Evolutionary conservation across 2,888 invertebrate species (phyloP).

Genomic region (Geophilus truncorum): DNA sequence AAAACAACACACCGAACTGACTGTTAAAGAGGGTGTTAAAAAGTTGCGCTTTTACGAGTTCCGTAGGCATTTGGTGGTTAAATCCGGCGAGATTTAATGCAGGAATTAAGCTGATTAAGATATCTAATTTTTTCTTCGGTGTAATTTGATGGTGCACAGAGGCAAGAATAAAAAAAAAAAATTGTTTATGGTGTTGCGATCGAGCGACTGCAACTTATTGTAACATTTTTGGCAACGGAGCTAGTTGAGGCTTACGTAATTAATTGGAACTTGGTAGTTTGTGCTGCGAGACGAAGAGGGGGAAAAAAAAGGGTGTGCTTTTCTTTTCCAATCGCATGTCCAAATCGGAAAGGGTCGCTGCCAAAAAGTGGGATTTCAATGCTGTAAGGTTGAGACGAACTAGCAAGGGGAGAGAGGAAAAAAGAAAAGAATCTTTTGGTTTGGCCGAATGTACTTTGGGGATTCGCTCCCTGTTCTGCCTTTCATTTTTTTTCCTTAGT

Average conservation of each 20-base stretch:
- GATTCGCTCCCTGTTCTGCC: conserved; percentile 10
- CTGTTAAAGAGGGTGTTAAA: background rate
- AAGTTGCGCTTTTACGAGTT: background rate
- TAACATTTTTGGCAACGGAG: conserved; percentile 9
- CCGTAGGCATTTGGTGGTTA: background rate
- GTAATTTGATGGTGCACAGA: background rate
- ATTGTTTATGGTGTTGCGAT: background rate
- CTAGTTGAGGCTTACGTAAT: background rate
- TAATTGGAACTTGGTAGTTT: conserved; percentile 22
- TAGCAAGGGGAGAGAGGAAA: background rate
- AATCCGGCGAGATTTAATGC: background rate
- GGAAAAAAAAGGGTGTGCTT: background rate
- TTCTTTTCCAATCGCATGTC: conserved; percentile 9
- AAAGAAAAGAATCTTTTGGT: background rate
- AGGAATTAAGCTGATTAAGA: background rate
- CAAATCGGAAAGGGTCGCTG: conserved; percentile 19
- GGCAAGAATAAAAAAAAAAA: background rate
- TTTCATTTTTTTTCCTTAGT: background rate
- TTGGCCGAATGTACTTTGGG: conserved; percentile 16
- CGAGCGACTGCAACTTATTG: background rate
- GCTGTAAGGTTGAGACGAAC: conserved; percentile 22
- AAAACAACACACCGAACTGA: background rate
- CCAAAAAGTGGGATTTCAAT: conserved; percentile 21
- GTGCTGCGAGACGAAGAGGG: background rate
- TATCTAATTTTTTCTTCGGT: background rate